Evolutionary conservation across 2,797 vertebrate species (phyloP).

Genomic region (Buphagus erythrorhynchus): DNA sequence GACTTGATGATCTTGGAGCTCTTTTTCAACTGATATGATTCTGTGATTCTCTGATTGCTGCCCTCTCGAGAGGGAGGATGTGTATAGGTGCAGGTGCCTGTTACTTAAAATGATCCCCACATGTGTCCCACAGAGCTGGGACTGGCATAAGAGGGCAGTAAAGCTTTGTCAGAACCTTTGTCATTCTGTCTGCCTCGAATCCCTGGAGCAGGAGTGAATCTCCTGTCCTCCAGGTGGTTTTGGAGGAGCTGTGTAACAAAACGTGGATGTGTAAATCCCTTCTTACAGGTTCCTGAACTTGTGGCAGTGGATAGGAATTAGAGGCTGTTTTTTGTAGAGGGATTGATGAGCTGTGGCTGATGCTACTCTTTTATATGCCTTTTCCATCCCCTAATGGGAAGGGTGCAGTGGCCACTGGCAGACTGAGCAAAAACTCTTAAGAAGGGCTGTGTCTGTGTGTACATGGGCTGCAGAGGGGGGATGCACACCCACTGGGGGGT

Average conservation of each 20-base stretch:
- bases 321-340: background rate
- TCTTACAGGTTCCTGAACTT: background rate
- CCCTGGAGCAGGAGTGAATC: background rate
- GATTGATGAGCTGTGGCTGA: background rate
- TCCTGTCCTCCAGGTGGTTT: background rate
- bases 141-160: background rate
- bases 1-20: fast-evolving
- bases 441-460: background rate
- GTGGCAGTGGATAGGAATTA: background rate
- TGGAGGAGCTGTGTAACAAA: background rate
- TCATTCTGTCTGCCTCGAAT: background rate
- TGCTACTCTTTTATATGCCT: background rate
- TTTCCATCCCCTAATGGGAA: background rate
- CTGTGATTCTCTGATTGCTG: background rate
- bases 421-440: background rate
- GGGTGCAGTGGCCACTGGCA: background rate
- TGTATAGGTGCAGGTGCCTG: background rate
- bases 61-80: background rate
- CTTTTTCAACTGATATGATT: fast-evolving
- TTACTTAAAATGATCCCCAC: background rate
- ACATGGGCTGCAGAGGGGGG: background rate
- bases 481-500: fast-evolving
- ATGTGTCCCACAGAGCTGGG: fast-evolving
- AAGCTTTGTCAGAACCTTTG: background rate
- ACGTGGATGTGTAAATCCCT: background rate